These are phyloP conservation scores for Mactromeris polynyma DNA, from an alignment of 2,888 invertebrate species.

Conservation along the genomic window DNA sequence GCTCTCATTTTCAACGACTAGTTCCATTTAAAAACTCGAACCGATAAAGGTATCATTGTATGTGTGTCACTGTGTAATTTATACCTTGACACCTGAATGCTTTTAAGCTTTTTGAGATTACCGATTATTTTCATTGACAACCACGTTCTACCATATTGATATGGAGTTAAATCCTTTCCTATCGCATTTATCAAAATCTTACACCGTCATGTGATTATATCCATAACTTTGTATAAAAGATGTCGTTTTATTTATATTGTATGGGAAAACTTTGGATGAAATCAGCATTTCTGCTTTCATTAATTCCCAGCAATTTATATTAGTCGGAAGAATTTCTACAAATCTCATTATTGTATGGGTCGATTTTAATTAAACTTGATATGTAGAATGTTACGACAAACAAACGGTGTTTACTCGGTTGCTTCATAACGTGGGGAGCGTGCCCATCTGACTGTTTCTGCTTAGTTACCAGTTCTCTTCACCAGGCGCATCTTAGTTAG, in stretches of 20 bases:
- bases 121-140: constrained; percentile 64
- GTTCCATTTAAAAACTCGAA: constrained; percentile 59
- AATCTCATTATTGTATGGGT: constrained; percentile 51
- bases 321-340: constrained; percentile 42
- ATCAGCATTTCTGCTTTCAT: constrained; percentile 47
- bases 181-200: constrained; percentile 56
- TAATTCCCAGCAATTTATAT: constrained; percentile 44
- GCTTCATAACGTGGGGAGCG: constrained; percentile 27
- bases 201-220: constrained; percentile 27
- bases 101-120: constrained; percentile 66
- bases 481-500: not conserved
- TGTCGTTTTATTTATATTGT: constrained; percentile 40
- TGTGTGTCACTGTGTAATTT: constrained; percentile 63
- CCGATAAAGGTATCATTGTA: constrained; percentile 60
- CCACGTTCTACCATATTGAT: constrained; percentile 51
- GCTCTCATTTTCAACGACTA: constrained; percentile 52
- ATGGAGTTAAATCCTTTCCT: constrained; percentile 46
- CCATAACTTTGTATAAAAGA: constrained; percentile 42
- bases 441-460: constrained; percentile 23
- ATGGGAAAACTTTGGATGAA: constrained; percentile 40
- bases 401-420: constrained; percentile 45
- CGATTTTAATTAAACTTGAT: constrained; percentile 56
- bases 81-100: constrained; percentile 68
- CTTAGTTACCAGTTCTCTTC: constrained; percentile 19
- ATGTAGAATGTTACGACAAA: constrained; percentile 35